Evolutionary conservation across 2,797 vertebrate genomes (phyloP).

Genomic region (Coccyzus lansbergi): DNA sequence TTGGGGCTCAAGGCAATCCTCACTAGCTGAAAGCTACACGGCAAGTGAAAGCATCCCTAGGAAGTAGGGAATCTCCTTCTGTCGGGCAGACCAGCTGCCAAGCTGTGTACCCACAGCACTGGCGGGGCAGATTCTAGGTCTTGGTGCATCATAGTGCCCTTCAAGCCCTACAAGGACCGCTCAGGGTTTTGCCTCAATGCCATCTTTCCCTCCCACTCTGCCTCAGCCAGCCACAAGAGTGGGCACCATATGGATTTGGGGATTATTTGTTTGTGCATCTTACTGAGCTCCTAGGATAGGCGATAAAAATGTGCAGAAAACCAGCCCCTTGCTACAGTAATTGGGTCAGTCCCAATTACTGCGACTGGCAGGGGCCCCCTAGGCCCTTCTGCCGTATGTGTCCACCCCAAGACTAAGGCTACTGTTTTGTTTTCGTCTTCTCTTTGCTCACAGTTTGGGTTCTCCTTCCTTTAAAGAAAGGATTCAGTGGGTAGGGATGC

Average conservation of each 20-base stretch:
- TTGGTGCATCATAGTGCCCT: rapidly evolving
- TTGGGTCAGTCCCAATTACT: rapidly evolving
- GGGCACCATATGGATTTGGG: rapidly evolving
- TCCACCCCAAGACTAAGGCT: background rate
- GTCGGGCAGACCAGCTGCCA: rapidly evolving
- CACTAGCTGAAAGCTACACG: background rate
- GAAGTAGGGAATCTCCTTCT: background rate
- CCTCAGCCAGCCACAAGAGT: background rate
- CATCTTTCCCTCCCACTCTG: background rate
- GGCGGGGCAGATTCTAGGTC: background rate
- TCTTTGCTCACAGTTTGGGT: background rate
- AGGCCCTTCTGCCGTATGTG: background rate
- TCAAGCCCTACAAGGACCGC: rapidly evolving
- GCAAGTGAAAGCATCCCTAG: rapidly evolving
- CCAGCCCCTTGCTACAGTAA: background rate
- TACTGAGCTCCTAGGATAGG: background rate
- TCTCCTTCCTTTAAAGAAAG: constrained; percentile 14
- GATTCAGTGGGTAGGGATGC: constrained; percentile 6
- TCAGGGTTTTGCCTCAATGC: rapidly evolving
- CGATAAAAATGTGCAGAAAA: background rate
- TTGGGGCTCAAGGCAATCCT: rapidly evolving
- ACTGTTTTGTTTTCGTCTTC: background rate
- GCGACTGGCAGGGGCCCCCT: background rate
- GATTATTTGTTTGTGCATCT: background rate
- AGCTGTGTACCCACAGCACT: background rate